A percentile compares a stretch with the other conserved stretches of the same genome.
Evolutionary conservation across 1,140 invertebrate species (phyloP).

Genomic region (Popillia japonica): DNA sequence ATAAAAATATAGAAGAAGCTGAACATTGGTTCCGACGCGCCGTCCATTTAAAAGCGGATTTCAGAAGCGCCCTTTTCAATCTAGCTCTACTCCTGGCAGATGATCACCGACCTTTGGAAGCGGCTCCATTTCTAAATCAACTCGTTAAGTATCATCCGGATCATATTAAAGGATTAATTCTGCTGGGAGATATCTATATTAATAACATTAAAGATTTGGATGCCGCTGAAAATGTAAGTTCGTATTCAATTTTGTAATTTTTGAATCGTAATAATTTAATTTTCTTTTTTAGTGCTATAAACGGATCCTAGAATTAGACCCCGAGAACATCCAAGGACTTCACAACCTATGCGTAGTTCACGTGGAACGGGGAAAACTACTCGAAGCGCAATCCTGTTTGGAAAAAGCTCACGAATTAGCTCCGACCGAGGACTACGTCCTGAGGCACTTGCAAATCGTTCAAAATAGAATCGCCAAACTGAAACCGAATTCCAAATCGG

Average conservation of each 20-base stretch:
- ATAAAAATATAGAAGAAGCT: constrained; percentile 84
- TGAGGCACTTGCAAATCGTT: constrained; percentile 87
- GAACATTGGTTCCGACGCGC: constrained; percentile 89
- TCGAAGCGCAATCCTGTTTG: constrained; percentile 84
- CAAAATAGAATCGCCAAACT: constrained; percentile 70
- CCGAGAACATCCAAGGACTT: constrained; percentile 91
- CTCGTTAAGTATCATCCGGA: constrained; percentile 91
- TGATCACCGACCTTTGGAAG: constrained; percentile 86
- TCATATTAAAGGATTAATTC: constrained; percentile 92
- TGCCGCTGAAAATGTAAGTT: constrained; percentile 85
- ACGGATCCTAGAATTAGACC: constrained; percentile 85
- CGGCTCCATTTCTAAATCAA: constrained; percentile 91
- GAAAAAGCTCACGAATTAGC: constrained; percentile 80
- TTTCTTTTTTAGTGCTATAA: constrained; percentile 79
- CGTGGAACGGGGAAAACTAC: constrained; percentile 87
- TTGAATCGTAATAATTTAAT: constrained; percentile 20
- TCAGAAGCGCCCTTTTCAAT: constrained; percentile 94
- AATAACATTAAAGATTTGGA: constrained; percentile 95
- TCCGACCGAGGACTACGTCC: constrained; percentile 89
- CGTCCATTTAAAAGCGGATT: constrained; percentile 84
- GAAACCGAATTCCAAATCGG: constrained; percentile 52
- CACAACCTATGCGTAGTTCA: constrained; percentile 97
- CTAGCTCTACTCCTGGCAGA: constrained; percentile 90
- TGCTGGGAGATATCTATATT: constrained; percentile 96
- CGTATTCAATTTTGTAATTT: neutral